These are phyloP conservation scores for Tretioscincus oriximinensis DNA, from an alignment of 2,113 vertebrate species.

Conservation along the genomic window DNA sequence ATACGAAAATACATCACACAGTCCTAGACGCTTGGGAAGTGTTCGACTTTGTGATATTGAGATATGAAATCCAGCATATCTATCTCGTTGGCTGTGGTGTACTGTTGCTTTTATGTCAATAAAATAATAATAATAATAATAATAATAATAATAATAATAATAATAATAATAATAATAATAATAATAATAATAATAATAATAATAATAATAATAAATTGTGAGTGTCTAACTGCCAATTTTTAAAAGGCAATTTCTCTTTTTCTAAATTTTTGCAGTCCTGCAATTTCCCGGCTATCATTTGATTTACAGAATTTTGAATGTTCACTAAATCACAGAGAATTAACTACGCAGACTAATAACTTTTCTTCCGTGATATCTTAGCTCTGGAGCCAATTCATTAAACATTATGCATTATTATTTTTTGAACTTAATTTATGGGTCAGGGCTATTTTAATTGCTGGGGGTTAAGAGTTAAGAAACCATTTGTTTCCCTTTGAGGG, in stretches of 20 bases:
- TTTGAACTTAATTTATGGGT: background rate
- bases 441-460: background rate
- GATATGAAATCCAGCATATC: no score
- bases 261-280: background rate
- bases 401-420: background rate
- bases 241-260: background rate
- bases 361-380: no score
- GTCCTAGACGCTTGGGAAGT: no score
- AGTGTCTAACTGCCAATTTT: background rate
- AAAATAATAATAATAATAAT: no score
- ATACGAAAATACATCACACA: no score
- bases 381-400: background rate
- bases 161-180: no score
- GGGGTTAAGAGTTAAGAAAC: background rate
- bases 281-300: background rate
- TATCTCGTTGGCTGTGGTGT: no score
- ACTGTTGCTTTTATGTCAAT: no score
- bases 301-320: background rate
- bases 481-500: background rate
- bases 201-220: no score
- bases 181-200: no score
- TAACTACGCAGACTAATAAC: background rate
- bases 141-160: no score
- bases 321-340: background rate
- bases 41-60: no score